phyloP scores from a whole-genome alignment of 1,140 invertebrate genomes.

The Pogonus chalceus region DNA sequence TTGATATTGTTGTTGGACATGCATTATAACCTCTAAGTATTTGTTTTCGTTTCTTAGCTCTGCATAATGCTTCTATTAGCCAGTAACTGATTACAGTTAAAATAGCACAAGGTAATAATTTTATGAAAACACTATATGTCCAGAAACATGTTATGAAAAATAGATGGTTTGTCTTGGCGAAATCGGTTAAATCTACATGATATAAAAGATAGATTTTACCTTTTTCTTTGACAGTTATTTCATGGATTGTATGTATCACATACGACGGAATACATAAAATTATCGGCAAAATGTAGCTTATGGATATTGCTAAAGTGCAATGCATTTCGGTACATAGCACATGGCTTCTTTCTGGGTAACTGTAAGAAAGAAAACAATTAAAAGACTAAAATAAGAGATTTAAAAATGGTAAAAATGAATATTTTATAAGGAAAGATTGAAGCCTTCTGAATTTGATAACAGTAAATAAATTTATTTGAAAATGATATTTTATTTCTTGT shows the following conservation, averaged over 20 bases:
- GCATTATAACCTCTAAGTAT: constrained; percentile 52
- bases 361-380: constrained; percentile 36
- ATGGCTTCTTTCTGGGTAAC: constrained; percentile 49
- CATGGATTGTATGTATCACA: constrained; percentile 52
- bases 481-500: no score
- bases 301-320: constrained; percentile 61
- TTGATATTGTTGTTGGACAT: constrained; percentile 35
- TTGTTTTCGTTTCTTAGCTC: constrained; percentile 56
- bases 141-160: constrained; percentile 73
- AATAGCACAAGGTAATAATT: constrained; percentile 74
- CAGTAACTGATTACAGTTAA: constrained; percentile 72
- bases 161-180: constrained; percentile 46
- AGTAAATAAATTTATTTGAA: no score
- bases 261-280: constrained; percentile 72
- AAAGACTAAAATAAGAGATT: no score
- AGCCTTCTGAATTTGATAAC: no score
- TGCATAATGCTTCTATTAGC: constrained; percentile 63
- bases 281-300: constrained; percentile 60
- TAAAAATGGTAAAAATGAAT: no score
- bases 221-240: constrained; percentile 33
- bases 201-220: constrained; percentile 46
- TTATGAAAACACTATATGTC: constrained; percentile 76
- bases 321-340: constrained; percentile 54
- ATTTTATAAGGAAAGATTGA: no score
- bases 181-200: constrained; percentile 47